Conservation (phyloP, 2,888 invertebrate genomes). For the Caradrina clavipalpis region DNA sequence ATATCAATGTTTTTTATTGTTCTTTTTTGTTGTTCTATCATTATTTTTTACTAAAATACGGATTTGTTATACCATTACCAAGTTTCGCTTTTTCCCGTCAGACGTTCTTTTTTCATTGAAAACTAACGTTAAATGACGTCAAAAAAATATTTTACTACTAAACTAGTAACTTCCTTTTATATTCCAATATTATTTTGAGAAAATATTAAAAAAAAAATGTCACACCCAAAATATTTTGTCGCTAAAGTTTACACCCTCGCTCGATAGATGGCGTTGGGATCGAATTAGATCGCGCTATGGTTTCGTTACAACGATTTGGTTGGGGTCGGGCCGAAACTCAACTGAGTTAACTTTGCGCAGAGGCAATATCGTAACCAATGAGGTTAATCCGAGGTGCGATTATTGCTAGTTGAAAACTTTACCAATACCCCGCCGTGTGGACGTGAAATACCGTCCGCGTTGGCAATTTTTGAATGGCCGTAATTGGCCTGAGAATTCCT, state of each 20-base stretch:
- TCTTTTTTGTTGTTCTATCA: constrained; percentile 5
- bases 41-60: neutral
- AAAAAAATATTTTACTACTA: neutral
- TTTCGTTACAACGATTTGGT: constrained; percentile 58
- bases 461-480: constrained; percentile 87
- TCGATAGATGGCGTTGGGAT: constrained; percentile 78
- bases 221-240: neutral
- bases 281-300: constrained; percentile 73
- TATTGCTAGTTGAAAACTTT: constrained; percentile 98
- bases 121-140: constrained; percentile 11
- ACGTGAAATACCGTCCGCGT: constrained; percentile 89
- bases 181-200: neutral
- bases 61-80: neutral
- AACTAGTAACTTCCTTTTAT: neutral
- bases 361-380: constrained; percentile 98
- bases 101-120: neutral
- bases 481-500: constrained; percentile 71
- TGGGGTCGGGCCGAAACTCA: constrained; percentile 4
- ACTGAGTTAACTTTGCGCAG: constrained; percentile 95
- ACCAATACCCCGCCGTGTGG: constrained; percentile 89
- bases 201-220: neutral
- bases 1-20: neutral
- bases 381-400: constrained; percentile 96
- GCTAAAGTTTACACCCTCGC: constrained; percentile 28
- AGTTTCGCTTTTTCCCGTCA: neutral